Conservation (phyloP, 2,888 invertebrate species). For the Ptychoptera albimana region DNA sequence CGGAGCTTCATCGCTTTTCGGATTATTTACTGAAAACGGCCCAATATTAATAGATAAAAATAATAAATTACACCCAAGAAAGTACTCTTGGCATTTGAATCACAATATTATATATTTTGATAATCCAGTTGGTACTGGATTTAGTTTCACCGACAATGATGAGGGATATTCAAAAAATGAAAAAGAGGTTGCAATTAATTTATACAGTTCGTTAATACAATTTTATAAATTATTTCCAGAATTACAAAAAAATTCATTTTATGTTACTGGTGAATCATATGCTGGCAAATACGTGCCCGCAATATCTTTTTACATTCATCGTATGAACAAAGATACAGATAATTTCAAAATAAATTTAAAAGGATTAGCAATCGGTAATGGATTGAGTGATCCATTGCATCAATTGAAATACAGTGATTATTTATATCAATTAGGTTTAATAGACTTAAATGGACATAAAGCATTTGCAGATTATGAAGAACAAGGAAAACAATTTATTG, state of each 20-base stretch:
- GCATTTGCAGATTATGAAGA: slow-evolving; percentile 36
- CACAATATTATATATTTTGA: slow-evolving; percentile 79
- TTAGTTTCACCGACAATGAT: slow-evolving; percentile 66
- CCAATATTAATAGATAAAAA: slow-evolving; percentile 42
- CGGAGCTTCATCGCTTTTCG: slow-evolving; percentile 62
- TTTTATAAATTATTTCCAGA: slow-evolving; percentile 74
- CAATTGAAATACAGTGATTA: slow-evolving; percentile 65
- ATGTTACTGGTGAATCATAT: slow-evolving; percentile 79
- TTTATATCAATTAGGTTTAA: slow-evolving; percentile 48
- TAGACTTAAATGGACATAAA: neutral
- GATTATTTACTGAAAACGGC: slow-evolving; percentile 72
- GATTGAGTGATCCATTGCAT: slow-evolving; percentile 60
- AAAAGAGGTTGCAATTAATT: slow-evolving; percentile 60
- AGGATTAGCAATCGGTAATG: slow-evolving; percentile 54
- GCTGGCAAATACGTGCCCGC: slow-evolving; percentile 69
- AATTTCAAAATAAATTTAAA: slow-evolving; percentile 25
- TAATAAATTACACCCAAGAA: slow-evolving; percentile 35
- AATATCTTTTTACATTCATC: slow-evolving; percentile 39
- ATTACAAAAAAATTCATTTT: slow-evolving; percentile 59
- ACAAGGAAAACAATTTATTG: slow-evolving; percentile 40
- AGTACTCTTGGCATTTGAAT: slow-evolving; percentile 63
- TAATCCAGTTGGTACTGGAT: slow-evolving; percentile 86
- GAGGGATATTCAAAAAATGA: slow-evolving; percentile 67
- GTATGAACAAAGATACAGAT: slow-evolving; percentile 17
- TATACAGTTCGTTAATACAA: slow-evolving; percentile 61